Evolutionary conservation across 2,888 invertebrate genomes (phyloP).

Genomic region (Acrocyrtus sp.): DNA sequence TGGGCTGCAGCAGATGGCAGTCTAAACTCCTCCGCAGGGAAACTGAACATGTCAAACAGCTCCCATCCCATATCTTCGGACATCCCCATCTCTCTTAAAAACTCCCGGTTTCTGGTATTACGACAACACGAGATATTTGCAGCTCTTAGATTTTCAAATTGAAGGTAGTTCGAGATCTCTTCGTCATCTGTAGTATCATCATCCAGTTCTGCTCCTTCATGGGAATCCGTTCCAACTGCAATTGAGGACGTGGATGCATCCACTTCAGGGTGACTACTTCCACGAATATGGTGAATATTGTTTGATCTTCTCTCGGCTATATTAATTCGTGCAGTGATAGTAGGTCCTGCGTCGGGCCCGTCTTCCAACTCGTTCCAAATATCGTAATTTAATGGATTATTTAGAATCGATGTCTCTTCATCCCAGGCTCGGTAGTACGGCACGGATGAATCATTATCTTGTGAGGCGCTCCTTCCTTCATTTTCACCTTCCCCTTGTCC

Average conservation of each 20-base stretch:
- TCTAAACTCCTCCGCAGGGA: slow-evolving; percentile 16
- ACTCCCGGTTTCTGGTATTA: not conserved
- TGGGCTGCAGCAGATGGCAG: not conserved
- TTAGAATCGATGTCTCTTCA: slow-evolving; percentile 31
- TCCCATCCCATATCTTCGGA: slow-evolving; percentile 33
- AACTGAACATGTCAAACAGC: slow-evolving; percentile 26
- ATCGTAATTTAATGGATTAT: slow-evolving; percentile 38
- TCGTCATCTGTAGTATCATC: slow-evolving; percentile 22
- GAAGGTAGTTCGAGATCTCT: slow-evolving; percentile 12
- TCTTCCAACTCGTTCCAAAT: slow-evolving; percentile 39
- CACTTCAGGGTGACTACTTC: not conserved
- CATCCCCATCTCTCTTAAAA: slow-evolving; percentile 31
- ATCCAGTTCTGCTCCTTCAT: slow-evolving; percentile 20
- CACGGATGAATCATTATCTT: not conserved
- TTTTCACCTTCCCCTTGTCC: not conserved
- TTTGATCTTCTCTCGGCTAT: slow-evolving; percentile 12
- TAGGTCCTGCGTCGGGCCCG: slow-evolving; percentile 6
- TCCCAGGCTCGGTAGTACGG: slow-evolving; percentile 26
- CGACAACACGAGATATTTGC: not conserved
- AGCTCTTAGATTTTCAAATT: not conserved
- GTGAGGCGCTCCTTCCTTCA: not conserved
- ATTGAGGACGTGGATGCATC: not conserved
- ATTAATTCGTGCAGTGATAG: slow-evolving; percentile 24
- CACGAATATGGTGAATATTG: too few relatives aligned
- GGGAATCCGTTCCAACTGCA: not conserved